Evolutionary conservation across 2,797 vertebrate species (phyloP).

Genomic region (Mormyrus hasselquistii): DNA sequence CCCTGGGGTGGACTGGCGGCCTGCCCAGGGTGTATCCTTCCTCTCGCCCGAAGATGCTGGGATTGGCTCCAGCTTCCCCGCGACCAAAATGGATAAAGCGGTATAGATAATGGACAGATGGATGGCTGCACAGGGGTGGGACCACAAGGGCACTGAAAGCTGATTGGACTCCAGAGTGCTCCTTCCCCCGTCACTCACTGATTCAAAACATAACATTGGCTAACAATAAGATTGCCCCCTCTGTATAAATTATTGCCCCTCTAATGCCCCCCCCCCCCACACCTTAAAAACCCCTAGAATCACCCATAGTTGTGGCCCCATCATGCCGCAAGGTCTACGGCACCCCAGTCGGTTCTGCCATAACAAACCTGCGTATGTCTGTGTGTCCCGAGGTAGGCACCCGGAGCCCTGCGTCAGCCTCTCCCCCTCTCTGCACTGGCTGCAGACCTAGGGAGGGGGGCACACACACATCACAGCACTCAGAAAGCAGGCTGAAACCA

Average conservation of each 20-base stretch:
- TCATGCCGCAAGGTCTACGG: too few species aligned
- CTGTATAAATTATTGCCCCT: not conserved
- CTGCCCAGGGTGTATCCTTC: too few species aligned
- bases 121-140: not conserved
- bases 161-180: not conserved
- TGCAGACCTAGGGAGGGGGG: slow-evolving; percentile 44
- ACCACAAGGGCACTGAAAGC: not conserved
- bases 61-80: too few species aligned
- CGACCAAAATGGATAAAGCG: too few species aligned
- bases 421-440: slow-evolving; percentile 37
- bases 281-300: not conserved
- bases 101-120: too few species aligned
- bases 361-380: slow-evolving; percentile 47
- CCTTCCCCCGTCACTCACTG: not conserved
- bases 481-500: slow-evolving; percentile 23
- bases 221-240: not conserved
- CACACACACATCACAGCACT: slow-evolving; percentile 41
- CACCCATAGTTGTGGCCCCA: not conserved
- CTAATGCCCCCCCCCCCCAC: not conserved
- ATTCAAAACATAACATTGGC: not conserved
- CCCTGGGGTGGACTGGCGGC: too few species aligned
- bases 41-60: too few species aligned
- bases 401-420: slow-evolving; percentile 43
- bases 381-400: slow-evolving; percentile 39
- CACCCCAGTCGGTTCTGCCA: slow-evolving; percentile 4